These are phyloP conservation scores for Leptopilina clavipes DNA, from an alignment of 1,140 invertebrate species.

Conservation along the genomic window DNA sequence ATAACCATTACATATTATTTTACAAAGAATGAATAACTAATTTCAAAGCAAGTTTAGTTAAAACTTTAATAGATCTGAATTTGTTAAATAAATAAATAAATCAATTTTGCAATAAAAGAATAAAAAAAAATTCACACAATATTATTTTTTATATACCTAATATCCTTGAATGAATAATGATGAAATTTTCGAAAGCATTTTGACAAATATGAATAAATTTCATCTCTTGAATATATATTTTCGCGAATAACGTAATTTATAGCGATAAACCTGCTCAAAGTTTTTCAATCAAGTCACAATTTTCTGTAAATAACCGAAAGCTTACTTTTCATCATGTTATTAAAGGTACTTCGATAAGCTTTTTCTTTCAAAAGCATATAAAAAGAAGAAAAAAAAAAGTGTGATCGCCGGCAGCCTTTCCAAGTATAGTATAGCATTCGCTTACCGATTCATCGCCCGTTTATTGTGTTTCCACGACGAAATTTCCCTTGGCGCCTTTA, in stretches of 20 bases:
- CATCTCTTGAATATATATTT: too few species aligned
- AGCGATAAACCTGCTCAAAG: not conserved
- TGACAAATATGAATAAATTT: not conserved
- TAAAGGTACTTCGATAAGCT: conserved; percentile 15
- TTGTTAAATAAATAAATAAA: not conserved
- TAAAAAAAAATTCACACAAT: too few species aligned
- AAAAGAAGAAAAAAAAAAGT: not conserved
- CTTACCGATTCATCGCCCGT: conserved; percentile 28
- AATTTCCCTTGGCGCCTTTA: conserved; percentile 34
- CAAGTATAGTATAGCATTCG: not conserved
- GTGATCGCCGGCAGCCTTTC: conserved; percentile 20
- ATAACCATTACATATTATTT: too few species aligned
- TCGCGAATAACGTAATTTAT: not conserved
- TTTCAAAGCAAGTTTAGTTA: too few species aligned
- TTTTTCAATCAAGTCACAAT: conserved; percentile 24
- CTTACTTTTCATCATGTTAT: conserved; percentile 11
- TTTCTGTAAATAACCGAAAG: not conserved
- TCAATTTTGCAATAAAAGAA: not conserved
- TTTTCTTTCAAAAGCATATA: conserved; percentile 14
- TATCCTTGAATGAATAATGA: too few species aligned
- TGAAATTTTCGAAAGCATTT: not conserved
- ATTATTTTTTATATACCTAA: too few species aligned
- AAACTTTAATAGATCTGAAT: too few species aligned
- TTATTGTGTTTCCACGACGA: conserved; percentile 18
- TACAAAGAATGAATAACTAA: too few species aligned